Conservation (phyloP, 1,140 invertebrate species). For the Laupala kohalensis region DNA sequence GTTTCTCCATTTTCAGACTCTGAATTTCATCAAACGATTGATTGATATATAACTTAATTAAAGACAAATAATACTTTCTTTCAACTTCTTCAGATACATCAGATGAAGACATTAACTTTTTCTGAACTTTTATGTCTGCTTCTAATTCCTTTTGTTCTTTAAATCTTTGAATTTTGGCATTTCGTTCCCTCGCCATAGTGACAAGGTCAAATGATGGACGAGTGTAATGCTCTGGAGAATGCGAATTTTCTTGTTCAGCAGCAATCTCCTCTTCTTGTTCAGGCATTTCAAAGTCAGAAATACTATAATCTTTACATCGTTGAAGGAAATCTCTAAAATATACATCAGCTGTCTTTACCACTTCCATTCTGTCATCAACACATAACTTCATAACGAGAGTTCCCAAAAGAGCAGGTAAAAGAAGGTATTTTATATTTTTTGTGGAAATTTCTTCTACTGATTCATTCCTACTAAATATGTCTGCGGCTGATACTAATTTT, state of each 20-base stretch:
- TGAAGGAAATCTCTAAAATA: slow-evolving; percentile 78
- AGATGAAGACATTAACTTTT: slow-evolving; percentile 39
- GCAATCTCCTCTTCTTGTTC: slow-evolving; percentile 13
- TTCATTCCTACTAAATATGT: slow-evolving; percentile 82
- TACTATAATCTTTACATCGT: slow-evolving; percentile 61
- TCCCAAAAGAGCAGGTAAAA: slow-evolving; percentile 72
- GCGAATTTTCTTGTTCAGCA: background rate
- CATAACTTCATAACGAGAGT: slow-evolving; percentile 54
- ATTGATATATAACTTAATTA: slow-evolving; percentile 61
- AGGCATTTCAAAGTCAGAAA: slow-evolving; percentile 47
- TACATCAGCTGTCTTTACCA: slow-evolving; percentile 58
- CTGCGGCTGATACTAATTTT: slow-evolving; percentile 56
- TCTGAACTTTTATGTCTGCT: slow-evolving; percentile 47
- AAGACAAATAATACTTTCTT: slow-evolving; percentile 67
- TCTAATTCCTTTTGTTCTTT: slow-evolving; percentile 68
- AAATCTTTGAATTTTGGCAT: slow-evolving; percentile 66
- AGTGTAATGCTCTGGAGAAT: no score
- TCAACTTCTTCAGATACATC: slow-evolving; percentile 59
- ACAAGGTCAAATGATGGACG: background rate
- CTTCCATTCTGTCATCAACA: slow-evolving; percentile 42
- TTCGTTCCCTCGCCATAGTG: slow-evolving; percentile 29
- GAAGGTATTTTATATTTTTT: slow-evolving; percentile 67
- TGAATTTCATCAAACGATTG: slow-evolving; percentile 65
- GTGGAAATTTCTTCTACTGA: slow-evolving; percentile 73
- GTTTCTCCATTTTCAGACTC: slow-evolving; percentile 54